Conservation (phyloP, 2,113 vertebrate species). For the Sinocyclocheilus anshuiensis region DNA sequence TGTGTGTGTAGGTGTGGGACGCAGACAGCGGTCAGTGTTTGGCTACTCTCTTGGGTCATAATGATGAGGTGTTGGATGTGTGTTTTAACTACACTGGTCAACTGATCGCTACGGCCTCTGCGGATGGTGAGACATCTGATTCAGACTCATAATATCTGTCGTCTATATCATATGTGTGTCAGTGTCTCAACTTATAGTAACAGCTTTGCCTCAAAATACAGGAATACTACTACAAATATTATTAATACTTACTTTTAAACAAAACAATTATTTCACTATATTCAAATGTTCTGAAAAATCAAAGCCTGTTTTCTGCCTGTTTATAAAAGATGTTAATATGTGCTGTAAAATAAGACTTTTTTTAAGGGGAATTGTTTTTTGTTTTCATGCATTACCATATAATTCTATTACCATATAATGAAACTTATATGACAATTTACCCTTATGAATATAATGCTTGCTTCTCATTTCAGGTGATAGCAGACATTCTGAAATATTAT, state of each 20-base stretch:
- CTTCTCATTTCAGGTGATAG: not conserved
- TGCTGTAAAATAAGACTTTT: no score
- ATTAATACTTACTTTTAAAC: no score
- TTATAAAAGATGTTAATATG: no score
- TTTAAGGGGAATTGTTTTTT: no score
- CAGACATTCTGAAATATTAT: not conserved
- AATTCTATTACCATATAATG: not conserved
- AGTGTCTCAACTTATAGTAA: no score
- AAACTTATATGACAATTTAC: not conserved
- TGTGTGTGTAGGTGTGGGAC: constrained; percentile 84
- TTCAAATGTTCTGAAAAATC: no score
- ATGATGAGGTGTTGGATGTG: constrained; percentile 88
- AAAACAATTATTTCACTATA: no score
- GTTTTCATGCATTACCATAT: not conserved
- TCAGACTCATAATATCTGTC: no score
- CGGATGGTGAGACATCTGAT: constrained; percentile 80
- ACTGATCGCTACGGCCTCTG: constrained; percentile 86
- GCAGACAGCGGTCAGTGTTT: constrained; percentile 77
- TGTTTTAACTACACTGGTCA: constrained; percentile 91
- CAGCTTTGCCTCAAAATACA: no score
- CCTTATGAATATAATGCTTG: not conserved
- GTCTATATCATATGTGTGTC: no score
- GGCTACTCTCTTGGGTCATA: constrained; percentile 84
- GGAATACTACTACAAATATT: no score
- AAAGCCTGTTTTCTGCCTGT: not conserved